A percentile compares a stretch with the other conserved stretches of the same genome.
Conservation (phyloP, 1,140 invertebrate genomes). For the Probaryconus sp. region DNA sequence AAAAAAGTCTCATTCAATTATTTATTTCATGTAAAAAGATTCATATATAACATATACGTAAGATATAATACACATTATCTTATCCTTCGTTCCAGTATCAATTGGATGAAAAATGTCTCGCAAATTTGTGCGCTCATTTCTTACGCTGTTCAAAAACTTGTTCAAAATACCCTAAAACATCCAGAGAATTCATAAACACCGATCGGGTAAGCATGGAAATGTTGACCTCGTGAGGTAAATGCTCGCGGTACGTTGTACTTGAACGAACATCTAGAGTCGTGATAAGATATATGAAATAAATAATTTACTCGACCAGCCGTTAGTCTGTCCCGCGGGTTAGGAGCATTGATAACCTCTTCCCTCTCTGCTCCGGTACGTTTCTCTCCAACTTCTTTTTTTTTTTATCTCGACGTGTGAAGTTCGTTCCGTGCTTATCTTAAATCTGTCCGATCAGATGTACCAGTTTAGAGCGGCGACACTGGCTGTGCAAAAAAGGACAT, state of each 20-base stretch:
- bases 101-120: too few species aligned
- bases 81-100: too few species aligned
- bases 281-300: conserved; percentile 75
- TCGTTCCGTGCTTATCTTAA: conserved; percentile 63
- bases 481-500: conserved; percentile 60
- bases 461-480: conserved; percentile 57
- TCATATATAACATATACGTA: too few species aligned
- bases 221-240: conserved; percentile 29
- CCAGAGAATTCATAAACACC: conserved; percentile 7
- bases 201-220: conserved; percentile 25
- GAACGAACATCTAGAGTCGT: conserved; percentile 60
- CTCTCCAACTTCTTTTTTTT: conserved; percentile 16
- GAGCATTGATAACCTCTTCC: conserved; percentile 68
- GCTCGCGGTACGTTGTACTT: conserved; percentile 51
- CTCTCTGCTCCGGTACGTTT: conserved; percentile 32
- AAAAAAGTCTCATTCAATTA: too few species aligned
- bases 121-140: too few species aligned
- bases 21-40: too few species aligned
- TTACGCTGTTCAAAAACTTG: too few species aligned
- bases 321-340: conserved; percentile 61
- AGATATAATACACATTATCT: too few species aligned
- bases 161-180: too few species aligned
- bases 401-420: conserved; percentile 22
- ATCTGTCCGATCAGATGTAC: conserved; percentile 66
- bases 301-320: conserved; percentile 72